phyloP scores from a whole-genome alignment of 2,888 invertebrate species.

The Encarsia formosa region DNA sequence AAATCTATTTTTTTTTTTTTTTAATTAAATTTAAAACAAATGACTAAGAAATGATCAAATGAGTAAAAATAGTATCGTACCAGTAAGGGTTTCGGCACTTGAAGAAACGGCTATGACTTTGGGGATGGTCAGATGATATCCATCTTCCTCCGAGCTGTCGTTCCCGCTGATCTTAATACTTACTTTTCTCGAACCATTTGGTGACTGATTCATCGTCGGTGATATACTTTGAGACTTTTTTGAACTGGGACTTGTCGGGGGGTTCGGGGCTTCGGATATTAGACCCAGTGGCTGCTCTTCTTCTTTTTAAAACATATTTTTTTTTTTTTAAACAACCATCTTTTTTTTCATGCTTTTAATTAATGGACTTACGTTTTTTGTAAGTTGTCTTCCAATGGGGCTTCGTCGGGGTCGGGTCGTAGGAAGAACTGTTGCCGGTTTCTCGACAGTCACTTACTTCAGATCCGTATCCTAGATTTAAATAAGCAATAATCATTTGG shows the following conservation, averaged over 20 bases:
- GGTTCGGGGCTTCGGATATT: constrained; percentile 45
- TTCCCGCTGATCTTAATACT: constrained; percentile 51
- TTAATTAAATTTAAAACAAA: constrained; percentile 7
- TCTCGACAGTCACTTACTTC: constrained; percentile 65
- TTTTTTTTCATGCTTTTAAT: too few species aligned
- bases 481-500: background rate
- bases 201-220: constrained; percentile 26
- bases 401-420: constrained; percentile 53
- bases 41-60: background rate
- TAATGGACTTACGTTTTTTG: constrained; percentile 62
- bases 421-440: constrained; percentile 58
- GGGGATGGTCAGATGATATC: constrained; percentile 66
- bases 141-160: constrained; percentile 55
- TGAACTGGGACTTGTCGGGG: constrained; percentile 36
- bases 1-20: too few species aligned
- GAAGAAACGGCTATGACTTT: constrained; percentile 70
- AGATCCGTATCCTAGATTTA: constrained; percentile 64
- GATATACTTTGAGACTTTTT: constrained; percentile 8
- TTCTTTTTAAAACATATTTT: constrained; percentile 47
- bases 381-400: constrained; percentile 63
- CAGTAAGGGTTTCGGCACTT: constrained; percentile 75
- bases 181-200: constrained; percentile 44
- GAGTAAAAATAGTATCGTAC: constrained; percentile 42
- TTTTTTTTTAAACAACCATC: too few species aligned
- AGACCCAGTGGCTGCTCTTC: constrained; percentile 51